Conservation (phyloP, 2,113 vertebrate species). For the Corythornis vintsioides region DNA sequence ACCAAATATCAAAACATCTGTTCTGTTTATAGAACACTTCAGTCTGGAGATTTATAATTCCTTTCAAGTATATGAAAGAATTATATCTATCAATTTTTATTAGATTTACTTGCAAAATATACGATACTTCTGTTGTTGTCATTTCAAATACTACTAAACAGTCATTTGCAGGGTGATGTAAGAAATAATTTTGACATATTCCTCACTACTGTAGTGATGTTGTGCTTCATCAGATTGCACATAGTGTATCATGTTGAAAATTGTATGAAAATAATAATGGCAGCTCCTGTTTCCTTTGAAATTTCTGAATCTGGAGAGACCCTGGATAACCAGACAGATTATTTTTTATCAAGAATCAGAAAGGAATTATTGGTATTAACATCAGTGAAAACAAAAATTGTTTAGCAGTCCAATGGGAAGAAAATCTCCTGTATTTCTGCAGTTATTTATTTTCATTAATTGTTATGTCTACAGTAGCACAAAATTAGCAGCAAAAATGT, state of each 20-base stretch:
- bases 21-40: constrained; percentile 24
- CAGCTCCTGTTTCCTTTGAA: not conserved
- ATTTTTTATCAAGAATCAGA: not conserved
- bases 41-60: constrained; percentile 17
- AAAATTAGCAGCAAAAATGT: not conserved
- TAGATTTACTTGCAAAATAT: constrained; percentile 13
- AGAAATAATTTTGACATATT: not conserved
- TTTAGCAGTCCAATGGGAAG: not conserved
- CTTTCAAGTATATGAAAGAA: constrained; percentile 47
- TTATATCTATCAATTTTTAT: constrained; percentile 21
- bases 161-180: not conserved
- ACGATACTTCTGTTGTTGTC: not conserved
- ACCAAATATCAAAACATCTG: not conserved
- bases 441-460: not conserved
- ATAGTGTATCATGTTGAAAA: not conserved
- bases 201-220: not conserved
- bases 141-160: constrained; percentile 25
- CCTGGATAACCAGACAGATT: not conserved
- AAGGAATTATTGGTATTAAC: not conserved
- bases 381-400: not conserved
- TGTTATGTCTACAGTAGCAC: not conserved
- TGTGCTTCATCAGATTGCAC: not conserved
- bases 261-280: not conserved
- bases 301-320: not conserved
- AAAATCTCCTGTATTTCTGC: not conserved